Conservation (phyloP, 2,888 invertebrate species). For the Priocnemis perturbator region DNA sequence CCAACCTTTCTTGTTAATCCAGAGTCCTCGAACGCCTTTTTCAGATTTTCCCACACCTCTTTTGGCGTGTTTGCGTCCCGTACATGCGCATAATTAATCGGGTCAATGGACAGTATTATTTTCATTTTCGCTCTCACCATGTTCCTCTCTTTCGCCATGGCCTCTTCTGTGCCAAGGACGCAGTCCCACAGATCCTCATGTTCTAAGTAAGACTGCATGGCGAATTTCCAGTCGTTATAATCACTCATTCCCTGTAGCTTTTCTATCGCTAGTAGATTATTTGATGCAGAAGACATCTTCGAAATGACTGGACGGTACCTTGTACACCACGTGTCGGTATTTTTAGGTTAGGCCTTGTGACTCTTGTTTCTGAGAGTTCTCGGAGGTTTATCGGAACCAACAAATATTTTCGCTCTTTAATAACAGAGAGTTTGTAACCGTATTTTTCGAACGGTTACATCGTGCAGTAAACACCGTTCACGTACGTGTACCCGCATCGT, state of each 20-base stretch:
- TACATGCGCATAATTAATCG: constrained; percentile 1
- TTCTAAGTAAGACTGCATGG: not conserved
- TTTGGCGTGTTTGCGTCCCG: not conserved
- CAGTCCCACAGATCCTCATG: not conserved
- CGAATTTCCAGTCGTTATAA: constrained; percentile 1
- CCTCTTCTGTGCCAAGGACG: not conserved
- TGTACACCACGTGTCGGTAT: not conserved
- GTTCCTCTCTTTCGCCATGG: constrained; percentile 1
- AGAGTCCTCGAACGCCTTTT: not conserved
- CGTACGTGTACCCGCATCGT: too few species aligned
- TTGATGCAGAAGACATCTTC: not conserved
- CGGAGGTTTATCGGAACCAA: too few species aligned
- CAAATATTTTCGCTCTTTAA: too few species aligned
- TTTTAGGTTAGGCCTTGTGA: too few species aligned
- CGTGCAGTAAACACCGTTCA: too few species aligned
- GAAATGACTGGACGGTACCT: too few species aligned
- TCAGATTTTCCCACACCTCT: not conserved
- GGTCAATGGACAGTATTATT: not conserved
- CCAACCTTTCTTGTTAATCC: not conserved
- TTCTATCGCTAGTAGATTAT: not conserved
- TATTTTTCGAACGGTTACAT: too few species aligned
- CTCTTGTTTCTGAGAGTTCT: too few species aligned
- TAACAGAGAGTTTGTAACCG: too few species aligned
- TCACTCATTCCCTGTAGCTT: constrained; percentile 1
- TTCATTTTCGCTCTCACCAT: not conserved